A percentile compares a stretch with the other conserved stretches of the same genome.
Evolutionary conservation across 2,797 vertebrate genomes (phyloP).

Genomic region (Microctenopoma lineatum): DNA sequence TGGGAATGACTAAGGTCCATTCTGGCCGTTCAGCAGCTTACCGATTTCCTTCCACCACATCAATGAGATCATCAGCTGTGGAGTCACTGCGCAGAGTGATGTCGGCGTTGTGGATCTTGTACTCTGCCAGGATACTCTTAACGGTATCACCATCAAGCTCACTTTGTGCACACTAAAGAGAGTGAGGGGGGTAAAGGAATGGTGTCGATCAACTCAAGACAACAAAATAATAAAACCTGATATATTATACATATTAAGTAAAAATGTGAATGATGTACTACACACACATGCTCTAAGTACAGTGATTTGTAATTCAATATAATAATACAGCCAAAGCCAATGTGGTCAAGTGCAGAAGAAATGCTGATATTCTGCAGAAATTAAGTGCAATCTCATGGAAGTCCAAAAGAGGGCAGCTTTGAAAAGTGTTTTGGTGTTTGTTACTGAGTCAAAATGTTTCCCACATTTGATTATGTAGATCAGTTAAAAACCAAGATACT

Average conservation of each 20-base stretch:
- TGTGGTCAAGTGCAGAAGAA: background rate
- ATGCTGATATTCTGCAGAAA: background rate
- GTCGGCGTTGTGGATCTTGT: constrained; percentile 98
- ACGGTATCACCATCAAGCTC: constrained; percentile 95
- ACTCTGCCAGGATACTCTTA: constrained; percentile 96
- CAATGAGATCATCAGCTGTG: constrained; percentile 97
- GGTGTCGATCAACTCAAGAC: constrained; percentile 4
- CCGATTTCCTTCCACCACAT: constrained; percentile 99
- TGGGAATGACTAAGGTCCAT: constrained; percentile 34
- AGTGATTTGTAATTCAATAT: background rate
- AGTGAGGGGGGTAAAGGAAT: background rate
- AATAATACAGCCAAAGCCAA: background rate
- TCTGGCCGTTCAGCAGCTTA: constrained; percentile 71
- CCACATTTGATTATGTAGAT: background rate
- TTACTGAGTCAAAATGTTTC: background rate
- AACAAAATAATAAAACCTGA: background rate
- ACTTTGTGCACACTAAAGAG: constrained; percentile 89
- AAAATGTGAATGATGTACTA: too few species aligned
- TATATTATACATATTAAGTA: background rate
- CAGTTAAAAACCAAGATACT: background rate
- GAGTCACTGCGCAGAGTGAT: constrained; percentile 94
- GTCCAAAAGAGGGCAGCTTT: constrained; percentile 40
- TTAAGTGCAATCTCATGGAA: background rate
- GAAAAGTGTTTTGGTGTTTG: background rate
- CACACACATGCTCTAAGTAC: too few species aligned